A percentile compares a stretch with the other conserved stretches of the same genome.
Evolutionary conservation across 1,140 invertebrate species (phyloP).

Genomic region (Acarapis woodi): DNA sequence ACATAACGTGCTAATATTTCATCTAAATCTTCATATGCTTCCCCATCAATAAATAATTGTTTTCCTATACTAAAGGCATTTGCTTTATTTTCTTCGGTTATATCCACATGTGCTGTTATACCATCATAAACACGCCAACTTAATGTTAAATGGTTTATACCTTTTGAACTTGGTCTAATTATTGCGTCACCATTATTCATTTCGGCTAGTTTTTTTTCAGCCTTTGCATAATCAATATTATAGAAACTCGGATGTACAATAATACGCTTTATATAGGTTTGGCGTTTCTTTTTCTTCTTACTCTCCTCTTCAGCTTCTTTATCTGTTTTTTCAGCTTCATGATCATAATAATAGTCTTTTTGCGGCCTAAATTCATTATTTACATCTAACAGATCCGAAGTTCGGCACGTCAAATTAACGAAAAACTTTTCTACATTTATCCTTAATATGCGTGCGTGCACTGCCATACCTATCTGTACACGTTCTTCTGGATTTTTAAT

Average conservation of each 20-base stretch:
- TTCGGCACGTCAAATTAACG: conserved; percentile 73
- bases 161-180: conserved; percentile 82
- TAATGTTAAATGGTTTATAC: conserved; percentile 74
- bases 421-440: conserved; percentile 82
- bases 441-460: conserved; percentile 77
- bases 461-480: conserved; percentile 48
- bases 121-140: conserved; percentile 92
- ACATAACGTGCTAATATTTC: conserved; percentile 92
- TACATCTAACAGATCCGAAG: conserved; percentile 66
- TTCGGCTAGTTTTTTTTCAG: conserved; percentile 56
- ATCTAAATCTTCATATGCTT: conserved; percentile 82
- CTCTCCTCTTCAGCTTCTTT: conserved; percentile 34
- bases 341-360: conserved; percentile 74
- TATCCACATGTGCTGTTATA: conserved; percentile 82
- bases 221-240: conserved; percentile 76
- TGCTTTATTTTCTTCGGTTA: conserved; percentile 80
- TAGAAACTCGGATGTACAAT: conserved; percentile 93
- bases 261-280: conserved; percentile 69
- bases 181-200: conserved; percentile 92
- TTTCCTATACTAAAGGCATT: conserved; percentile 81
- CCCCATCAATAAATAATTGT: conserved; percentile 43
- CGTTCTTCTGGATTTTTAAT: conserved; percentile 74
- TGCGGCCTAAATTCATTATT: conserved; percentile 42
- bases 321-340: conserved; percentile 50
- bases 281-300: conserved; percentile 41